These are phyloP conservation scores for Haliclystus octoradiatus DNA, from an alignment of 30 jellyfish, hydroid and myxozoan species.

Conservation along the genomic window DNA sequence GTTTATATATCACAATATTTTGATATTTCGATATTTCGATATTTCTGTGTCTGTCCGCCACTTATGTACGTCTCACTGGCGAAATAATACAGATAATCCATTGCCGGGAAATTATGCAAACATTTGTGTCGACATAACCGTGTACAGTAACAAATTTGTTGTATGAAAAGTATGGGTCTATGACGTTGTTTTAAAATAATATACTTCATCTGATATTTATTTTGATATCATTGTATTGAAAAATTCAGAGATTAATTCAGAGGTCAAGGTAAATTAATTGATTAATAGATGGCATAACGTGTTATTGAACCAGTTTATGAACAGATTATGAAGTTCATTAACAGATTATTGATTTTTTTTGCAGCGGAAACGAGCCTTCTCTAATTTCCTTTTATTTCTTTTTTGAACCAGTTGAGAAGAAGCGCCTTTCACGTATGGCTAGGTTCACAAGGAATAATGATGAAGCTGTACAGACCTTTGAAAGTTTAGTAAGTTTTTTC, in stretches of 20 bases:
- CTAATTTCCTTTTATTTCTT: not conserved
- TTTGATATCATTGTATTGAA: no score
- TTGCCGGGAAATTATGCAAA: no score
- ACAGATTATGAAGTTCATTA: not conserved
- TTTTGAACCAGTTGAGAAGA: slow-evolving; percentile 48
- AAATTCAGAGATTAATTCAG: not conserved
- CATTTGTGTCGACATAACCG: no score
- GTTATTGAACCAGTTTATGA: not conserved
- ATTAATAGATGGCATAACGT: not conserved
- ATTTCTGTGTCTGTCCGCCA: no score
- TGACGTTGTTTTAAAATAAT: no score
- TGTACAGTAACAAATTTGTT: no score
- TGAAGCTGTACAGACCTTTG: slow-evolving; percentile 59
- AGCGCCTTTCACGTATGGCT: slow-evolving; percentile 50
- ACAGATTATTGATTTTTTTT: not conserved
- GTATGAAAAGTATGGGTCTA: no score
- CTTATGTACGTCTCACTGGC: no score
- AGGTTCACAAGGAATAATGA: slow-evolving; percentile 56
- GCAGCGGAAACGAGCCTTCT: not conserved
- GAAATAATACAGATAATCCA: no score
- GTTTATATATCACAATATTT: no score
- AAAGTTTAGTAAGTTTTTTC: slow-evolving; percentile 38
- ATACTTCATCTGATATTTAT: no score
- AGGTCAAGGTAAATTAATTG: not conserved
- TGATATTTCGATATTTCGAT: no score